These are phyloP conservation scores for Orchesella cincta DNA, from an alignment of 1,140 invertebrate genomes.

Conservation along the genomic window DNA sequence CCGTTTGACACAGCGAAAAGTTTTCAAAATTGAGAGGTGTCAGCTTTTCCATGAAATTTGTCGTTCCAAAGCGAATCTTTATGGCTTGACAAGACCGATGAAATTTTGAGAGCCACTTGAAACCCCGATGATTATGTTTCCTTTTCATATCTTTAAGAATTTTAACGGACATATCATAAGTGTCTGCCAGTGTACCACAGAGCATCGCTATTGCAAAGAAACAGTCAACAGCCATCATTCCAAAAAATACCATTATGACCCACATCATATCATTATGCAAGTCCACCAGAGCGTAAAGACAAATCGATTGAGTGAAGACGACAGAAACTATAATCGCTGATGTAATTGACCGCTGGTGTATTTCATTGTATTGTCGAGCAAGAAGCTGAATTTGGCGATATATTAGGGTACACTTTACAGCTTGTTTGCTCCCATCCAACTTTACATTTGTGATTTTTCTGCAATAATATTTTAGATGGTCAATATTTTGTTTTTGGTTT, in stretches of 20 bases:
- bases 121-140: neutral
- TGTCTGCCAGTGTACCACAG: conserved; percentile 11
- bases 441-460: neutral
- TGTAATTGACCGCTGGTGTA: neutral
- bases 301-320: conserved; percentile 8
- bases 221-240: neutral
- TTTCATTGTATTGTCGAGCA: neutral
- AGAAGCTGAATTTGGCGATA: conserved; percentile 4
- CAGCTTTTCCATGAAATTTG: conserved; percentile 10
- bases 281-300: neutral
- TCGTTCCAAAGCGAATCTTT: conserved; percentile 18
- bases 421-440: neutral
- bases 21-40: neutral
- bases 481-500: neutral
- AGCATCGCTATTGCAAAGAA: neutral
- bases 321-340: neutral
- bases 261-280: neutral
- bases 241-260: neutral
- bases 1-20: neutral
- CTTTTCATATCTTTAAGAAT: neutral
- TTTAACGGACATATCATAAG: neutral
- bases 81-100: neutral
- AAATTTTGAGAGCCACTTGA: neutral
- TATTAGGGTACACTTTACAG: neutral
- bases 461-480: neutral